Conservation (phyloP, 2,113 vertebrate species). For the Lampris megalopsis region DNA sequence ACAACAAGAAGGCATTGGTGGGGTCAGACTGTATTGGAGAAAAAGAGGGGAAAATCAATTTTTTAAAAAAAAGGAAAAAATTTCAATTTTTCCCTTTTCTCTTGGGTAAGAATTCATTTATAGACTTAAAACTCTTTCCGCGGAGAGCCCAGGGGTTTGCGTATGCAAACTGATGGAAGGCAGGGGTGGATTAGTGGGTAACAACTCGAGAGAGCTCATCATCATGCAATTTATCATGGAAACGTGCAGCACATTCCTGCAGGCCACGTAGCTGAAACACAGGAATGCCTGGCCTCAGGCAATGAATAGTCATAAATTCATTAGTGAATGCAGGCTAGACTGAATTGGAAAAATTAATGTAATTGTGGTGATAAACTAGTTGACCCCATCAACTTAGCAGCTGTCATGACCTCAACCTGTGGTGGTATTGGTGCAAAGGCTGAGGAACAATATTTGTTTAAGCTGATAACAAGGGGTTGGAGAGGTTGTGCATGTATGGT, state of each 20-base stretch:
- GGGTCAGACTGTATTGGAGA: neutral
- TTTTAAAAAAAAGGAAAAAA: too few relatives aligned
- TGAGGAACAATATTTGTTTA: slow-evolving; percentile 71
- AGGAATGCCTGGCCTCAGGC: slow-evolving; percentile 59
- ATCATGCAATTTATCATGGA: slow-evolving; percentile 13
- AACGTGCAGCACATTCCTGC: neutral
- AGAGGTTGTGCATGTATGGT: slow-evolving; percentile 22
- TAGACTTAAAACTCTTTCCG: neutral
- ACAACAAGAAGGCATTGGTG: neutral
- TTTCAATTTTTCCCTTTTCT: too few relatives aligned
- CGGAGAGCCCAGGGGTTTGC: neutral
- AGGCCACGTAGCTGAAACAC: slow-evolving; percentile 14
- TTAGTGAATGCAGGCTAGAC: slow-evolving; percentile 47
- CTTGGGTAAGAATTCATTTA: too few relatives aligned
- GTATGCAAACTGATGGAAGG: neutral
- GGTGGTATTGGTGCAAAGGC: slow-evolving; percentile 47
- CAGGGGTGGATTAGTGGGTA: neutral
- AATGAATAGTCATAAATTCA: slow-evolving; percentile 66
- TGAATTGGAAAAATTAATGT: slow-evolving; percentile 50
- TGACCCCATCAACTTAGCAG: slow-evolving; percentile 67
- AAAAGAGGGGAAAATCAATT: neutral
- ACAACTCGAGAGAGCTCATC: neutral
- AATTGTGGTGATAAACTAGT: slow-evolving; percentile 69
- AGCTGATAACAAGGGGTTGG: slow-evolving; percentile 69
- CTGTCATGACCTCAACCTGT: slow-evolving; percentile 74